Percentiles rank a stretch among this genome's conserved stretches.
Evolutionary conservation across 2,113 vertebrate species (phyloP).

Genomic region (Chaetodon trifascialis): DNA sequence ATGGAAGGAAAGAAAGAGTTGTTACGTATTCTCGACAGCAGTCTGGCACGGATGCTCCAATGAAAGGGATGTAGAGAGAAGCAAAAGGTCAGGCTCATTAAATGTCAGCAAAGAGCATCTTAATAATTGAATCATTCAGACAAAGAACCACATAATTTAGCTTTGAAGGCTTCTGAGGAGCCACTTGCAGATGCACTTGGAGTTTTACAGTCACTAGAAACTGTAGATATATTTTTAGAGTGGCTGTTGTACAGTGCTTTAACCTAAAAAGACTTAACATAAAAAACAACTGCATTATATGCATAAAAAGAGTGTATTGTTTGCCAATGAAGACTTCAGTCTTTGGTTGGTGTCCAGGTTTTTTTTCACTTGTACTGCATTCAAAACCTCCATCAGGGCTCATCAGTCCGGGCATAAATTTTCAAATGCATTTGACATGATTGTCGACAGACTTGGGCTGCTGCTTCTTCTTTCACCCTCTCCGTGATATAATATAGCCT

Average conservation of each 20-base stretch:
- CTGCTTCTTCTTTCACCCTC: constrained; percentile 13
- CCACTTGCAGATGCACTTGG: constrained; percentile 13
- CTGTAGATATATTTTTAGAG: constrained; percentile 5
- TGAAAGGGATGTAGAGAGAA: constrained; percentile 53
- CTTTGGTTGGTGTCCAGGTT: background rate
- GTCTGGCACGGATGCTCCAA: constrained; percentile 53
- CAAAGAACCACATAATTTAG: constrained; percentile 58
- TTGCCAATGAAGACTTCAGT: constrained; percentile 3
- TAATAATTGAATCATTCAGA: constrained; percentile 71
- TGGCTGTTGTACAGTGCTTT: constrained; percentile 20
- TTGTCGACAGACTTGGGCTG: constrained; percentile 12
- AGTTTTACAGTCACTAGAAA: constrained; percentile 24
- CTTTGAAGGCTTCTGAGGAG: constrained; percentile 46
- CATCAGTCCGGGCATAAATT: constrained; percentile 21
- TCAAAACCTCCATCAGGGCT: constrained; percentile 23
- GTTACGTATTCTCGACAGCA: constrained; percentile 66
- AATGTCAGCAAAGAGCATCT: constrained; percentile 78
- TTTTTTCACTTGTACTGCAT: background rate
- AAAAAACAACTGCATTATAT: background rate
- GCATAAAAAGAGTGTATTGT: background rate
- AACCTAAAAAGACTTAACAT: constrained; percentile 20
- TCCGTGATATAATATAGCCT: constrained; percentile 12
- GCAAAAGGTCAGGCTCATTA: constrained; percentile 80
- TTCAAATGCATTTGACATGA: constrained; percentile 15
- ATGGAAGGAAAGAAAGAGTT: constrained; percentile 29